Base-by-base conservation (phyloP, 64 coral and sea anemone genomes). In the Catalaphyllia jardinei region DNA sequence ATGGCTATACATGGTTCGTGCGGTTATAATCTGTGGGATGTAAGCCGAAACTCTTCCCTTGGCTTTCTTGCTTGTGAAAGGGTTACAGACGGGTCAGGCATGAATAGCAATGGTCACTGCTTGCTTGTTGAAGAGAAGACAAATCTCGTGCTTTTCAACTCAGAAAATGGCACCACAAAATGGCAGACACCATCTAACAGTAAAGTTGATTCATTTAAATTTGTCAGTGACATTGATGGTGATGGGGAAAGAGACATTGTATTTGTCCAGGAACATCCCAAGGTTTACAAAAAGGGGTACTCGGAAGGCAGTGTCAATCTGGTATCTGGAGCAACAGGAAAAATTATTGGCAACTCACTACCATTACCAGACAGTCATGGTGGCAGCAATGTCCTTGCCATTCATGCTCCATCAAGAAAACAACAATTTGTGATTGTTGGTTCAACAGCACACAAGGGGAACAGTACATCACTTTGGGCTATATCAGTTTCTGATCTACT, bases 241-340 rank as follows among this genome's bases (percentile, higher is more conserved):
- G 84, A 95, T 75, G 31, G 33, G 8, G 16, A 69, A 31, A 87
- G 60, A 52, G 91, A 91, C 86, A 65, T 96, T 81, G 83, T 91
- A 14, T 72, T 90, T 38, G 19, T 94, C 11, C 29, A 72, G 31
- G 57, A 71, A 10, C 20, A 17, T 49, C 7, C 38, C 62, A 60
- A 31, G 15, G 82, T 29, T 78, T 9, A 24, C 19, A 10, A 0
- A 16, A 83, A 52, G 18, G 81, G 35, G 14, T 29, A 25, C 42
- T 46, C 42, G 6, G 42, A 46, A 46, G 42, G 42, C 42, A 46
- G 42, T 29, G 29, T 96, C 18, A 74, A 59, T 51, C 25, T 96
- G 38, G 11, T 96, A 18, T 96, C 95, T 19, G 92, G 95, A 1
- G 77, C 57, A 88, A 80, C 92, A 42, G 95, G 95, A 74, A 79